Conservation (phyloP, 2,888 invertebrate genomes). For the Leptopilina drosophilae region DNA sequence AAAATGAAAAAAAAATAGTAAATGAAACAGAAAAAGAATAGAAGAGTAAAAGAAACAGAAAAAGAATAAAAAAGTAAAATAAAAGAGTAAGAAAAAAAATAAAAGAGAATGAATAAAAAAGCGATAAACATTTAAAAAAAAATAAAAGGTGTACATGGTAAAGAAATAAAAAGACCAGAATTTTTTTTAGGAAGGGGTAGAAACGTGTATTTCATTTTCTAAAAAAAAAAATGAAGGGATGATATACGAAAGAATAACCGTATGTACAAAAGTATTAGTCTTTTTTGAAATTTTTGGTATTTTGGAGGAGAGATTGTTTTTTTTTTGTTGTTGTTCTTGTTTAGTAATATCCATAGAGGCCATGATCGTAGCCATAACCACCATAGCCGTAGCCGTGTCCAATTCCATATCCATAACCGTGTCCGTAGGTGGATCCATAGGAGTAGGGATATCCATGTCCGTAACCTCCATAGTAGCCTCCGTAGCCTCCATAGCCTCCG, state of each 20-base stretch:
- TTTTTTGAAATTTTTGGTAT: slow-evolving; percentile 39
- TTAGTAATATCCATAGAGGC: neutral
- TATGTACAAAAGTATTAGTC: slow-evolving; percentile 51
- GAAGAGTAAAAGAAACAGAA: too few species aligned
- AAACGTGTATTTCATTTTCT: slow-evolving; percentile 25
- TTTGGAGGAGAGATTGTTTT: slow-evolving; percentile 45
- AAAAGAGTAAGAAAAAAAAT: too few species aligned
- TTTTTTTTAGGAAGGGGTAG: slow-evolving; percentile 34
- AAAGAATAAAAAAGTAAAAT: too few species aligned
- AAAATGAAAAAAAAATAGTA: neutral
- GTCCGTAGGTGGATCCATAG: slow-evolving; percentile 57
- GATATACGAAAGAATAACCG: slow-evolving; percentile 9
- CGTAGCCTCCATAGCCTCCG: slow-evolving; percentile 58
- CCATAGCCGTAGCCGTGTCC: slow-evolving; percentile 26
- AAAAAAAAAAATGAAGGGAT: neutral
- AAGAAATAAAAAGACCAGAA: neutral
- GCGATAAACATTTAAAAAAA: too few species aligned
- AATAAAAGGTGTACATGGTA: neutral
- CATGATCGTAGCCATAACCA: slow-evolving; percentile 52
- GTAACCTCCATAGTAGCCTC: slow-evolving; percentile 56
- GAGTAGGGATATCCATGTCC: slow-evolving; percentile 49
- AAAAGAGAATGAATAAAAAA: too few species aligned
- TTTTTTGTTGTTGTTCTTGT: too few species aligned
- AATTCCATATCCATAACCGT: slow-evolving; percentile 63
- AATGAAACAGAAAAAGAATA: too few species aligned